Percentiles rank a stretch among this genome's conserved stretches.
Evolutionary conservation across 2,888 invertebrate genomes (phyloP).

Genomic region (Ectemnius continuus): DNA sequence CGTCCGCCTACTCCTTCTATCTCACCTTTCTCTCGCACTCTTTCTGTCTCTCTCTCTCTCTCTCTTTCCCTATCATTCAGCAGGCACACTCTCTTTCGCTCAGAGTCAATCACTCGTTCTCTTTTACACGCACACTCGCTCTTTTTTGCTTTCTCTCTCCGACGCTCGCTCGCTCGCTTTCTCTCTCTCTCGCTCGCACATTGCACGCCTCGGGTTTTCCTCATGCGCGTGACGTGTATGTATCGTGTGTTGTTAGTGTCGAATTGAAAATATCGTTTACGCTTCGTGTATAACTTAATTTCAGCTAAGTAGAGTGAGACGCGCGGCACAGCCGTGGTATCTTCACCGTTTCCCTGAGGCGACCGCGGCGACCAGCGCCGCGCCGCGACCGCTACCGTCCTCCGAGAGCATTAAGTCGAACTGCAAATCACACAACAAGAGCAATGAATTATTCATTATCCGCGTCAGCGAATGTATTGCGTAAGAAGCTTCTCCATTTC

Average conservation of each 20-base stretch:
- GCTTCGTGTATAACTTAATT: conserved; percentile 60
- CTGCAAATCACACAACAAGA: conserved; percentile 76
- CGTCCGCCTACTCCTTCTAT: conserved; percentile 15
- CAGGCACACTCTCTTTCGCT: background rate
- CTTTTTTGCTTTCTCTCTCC: conserved; percentile 3
- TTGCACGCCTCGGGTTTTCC: conserved; percentile 58
- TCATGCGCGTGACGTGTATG: conserved; percentile 36
- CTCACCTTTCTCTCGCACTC: conserved; percentile 9
- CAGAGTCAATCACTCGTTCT: background rate
- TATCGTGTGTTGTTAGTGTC: conserved; percentile 26
- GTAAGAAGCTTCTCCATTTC: background rate
- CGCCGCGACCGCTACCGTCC: conserved; percentile 97
- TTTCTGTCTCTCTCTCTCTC: conserved; percentile 7
- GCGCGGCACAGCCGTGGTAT: conserved; percentile 47
- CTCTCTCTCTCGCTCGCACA: conserved; percentile 38
- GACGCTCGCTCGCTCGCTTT: background rate
- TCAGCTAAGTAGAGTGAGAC: conserved; percentile 63
- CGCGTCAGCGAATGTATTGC: background rate
- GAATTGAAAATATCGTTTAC: conserved; percentile 36
- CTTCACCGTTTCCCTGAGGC: conserved; percentile 83
- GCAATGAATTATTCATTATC: background rate
- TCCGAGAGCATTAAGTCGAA: conserved; percentile 97
- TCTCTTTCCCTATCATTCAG: background rate
- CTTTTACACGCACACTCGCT: conserved; percentile 4
- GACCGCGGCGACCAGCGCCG: conserved; percentile 97